phyloP scores from a whole-genome alignment of 2,113 vertebrate species.

The Acrocephalus arundinaceus region DNA sequence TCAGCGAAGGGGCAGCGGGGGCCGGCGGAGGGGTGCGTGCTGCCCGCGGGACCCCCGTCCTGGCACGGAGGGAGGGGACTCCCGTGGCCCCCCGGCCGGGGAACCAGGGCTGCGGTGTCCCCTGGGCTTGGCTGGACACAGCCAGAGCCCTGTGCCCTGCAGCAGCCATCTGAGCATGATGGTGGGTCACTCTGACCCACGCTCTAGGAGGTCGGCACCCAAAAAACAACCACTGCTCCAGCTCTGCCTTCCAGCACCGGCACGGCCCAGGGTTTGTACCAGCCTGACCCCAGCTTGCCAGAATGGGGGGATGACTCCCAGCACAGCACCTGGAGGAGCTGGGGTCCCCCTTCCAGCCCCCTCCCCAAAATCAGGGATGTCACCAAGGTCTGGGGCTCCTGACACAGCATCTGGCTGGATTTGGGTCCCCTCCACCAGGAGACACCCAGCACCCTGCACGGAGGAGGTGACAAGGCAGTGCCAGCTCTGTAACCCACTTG shows the following conservation, averaged over 20 bases:
- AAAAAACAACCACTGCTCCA: accelerated
- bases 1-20: background rate
- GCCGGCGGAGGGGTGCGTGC: background rate
- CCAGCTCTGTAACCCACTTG: background rate
- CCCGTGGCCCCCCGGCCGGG: accelerated
- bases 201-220: accelerated
- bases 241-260: background rate
- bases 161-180: accelerated
- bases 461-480: background rate
- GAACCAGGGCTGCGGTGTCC: background rate
- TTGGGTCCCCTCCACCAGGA: background rate
- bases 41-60: background rate
- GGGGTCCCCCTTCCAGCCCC: background rate
- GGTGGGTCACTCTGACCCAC: background rate
- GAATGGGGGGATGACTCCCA: accelerated
- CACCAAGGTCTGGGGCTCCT: background rate
- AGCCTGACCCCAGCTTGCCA: background rate
- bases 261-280: too few species aligned
- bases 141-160: background rate
- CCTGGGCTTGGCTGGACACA: background rate
- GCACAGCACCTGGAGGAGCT: background rate
- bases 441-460: accelerated
- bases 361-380: background rate
- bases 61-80: background rate
- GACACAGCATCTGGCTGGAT: accelerated